Evolutionary conservation across 2,113 vertebrate species (phyloP).

Genomic region (Cyanistes caeruleus): DNA sequence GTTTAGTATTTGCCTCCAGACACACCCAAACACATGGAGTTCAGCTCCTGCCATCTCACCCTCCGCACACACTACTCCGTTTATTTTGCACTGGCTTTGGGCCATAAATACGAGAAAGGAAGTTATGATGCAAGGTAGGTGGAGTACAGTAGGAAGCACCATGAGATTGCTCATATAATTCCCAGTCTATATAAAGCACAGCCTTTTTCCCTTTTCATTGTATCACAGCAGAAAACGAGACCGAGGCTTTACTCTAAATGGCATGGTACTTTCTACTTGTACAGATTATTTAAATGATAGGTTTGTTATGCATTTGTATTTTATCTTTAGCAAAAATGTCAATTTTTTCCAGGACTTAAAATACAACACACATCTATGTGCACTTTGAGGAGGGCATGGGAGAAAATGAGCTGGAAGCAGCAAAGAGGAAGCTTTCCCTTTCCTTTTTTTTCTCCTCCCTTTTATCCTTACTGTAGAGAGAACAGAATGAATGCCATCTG

Average conservation of each 20-base stretch:
- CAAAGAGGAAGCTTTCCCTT: background rate
- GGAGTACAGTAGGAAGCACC: slow-evolving; percentile 55
- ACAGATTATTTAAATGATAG: background rate
- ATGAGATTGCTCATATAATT: slow-evolving; percentile 30
- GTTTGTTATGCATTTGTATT: background rate
- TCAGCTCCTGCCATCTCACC: background rate
- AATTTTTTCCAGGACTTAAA: background rate
- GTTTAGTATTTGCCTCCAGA: background rate
- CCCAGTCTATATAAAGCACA: slow-evolving; percentile 18
- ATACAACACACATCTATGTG: fast-evolving
- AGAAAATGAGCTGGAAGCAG: background rate
- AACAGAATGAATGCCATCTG: slow-evolving; percentile 28
- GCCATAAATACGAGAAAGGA: slow-evolving; percentile 47
- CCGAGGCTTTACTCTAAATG: background rate
- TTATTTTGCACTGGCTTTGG: slow-evolving; percentile 48
- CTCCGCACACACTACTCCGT: background rate
- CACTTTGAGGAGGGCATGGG: background rate
- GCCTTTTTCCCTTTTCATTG: slow-evolving; percentile 46
- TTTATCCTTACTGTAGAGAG: background rate
- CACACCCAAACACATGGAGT: background rate
- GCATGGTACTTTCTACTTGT: too few relatives aligned
- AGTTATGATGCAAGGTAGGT: slow-evolving; percentile 59
- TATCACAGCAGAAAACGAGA: slow-evolving; percentile 20
- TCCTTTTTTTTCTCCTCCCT: background rate
- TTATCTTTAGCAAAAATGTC: background rate